Percentiles rank a stretch among this genome's conserved stretches.
Conservation (phyloP, 2,888 invertebrate species). For the Caenorhabditis doughertyi region DNA sequence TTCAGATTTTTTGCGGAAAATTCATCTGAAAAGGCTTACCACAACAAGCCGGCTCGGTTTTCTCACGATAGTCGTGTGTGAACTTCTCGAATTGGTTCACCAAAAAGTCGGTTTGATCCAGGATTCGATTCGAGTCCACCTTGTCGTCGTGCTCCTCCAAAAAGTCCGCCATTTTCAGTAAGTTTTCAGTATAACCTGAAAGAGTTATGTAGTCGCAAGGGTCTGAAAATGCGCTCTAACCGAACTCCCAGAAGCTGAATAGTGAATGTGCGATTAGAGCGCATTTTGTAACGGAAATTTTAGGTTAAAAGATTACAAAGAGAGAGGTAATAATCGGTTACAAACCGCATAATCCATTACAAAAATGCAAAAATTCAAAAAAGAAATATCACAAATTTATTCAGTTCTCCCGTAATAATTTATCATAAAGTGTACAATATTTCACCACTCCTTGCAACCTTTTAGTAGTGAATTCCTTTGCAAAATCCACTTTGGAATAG, state of each 20-base stretch:
- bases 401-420: conserved; percentile 12
- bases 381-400: conserved; percentile 10
- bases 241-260: no score
- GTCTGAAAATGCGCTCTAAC: neutral
- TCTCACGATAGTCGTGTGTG: conserved; percentile 70
- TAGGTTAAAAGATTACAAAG: neutral
- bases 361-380: neutral
- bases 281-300: no score
- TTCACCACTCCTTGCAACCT: conserved; percentile 58
- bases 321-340: neutral
- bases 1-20: neutral
- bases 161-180: conserved; percentile 69
- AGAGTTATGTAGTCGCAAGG: no score
- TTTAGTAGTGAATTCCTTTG: conserved; percentile 56
- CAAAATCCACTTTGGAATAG: conserved; percentile 61
- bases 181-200: no score
- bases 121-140: conserved; percentile 39
- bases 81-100: conserved; percentile 68
- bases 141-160: conserved; percentile 61
- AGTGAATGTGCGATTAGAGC: no score
- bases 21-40: conserved; percentile 14
- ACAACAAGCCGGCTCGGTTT: conserved; percentile 50
- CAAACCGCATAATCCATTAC: neutral
- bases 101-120: conserved; percentile 54
- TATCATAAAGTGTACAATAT: conserved; percentile 60